These are phyloP conservation scores for Siphlonurus alternatus DNA, from an alignment of 2,888 invertebrate species.

Conservation along the genomic window DNA sequence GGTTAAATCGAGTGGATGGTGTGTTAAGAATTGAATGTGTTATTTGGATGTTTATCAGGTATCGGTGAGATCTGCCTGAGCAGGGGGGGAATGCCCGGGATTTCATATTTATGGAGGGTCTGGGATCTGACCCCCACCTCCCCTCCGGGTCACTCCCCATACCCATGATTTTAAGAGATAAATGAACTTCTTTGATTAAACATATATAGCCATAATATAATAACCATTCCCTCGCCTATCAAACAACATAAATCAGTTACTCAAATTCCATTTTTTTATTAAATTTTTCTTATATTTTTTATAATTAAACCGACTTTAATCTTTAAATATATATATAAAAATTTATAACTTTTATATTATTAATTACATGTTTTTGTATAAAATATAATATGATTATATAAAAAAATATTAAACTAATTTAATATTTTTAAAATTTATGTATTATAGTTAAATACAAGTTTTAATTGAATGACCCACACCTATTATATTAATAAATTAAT, in stretches of 20 bases:
- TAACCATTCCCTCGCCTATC: neutral
- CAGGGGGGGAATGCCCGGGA: neutral
- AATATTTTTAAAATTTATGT: neutral
- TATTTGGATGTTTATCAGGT: neutral
- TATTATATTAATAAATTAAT: too few relatives aligned
- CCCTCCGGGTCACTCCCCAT: neutral
- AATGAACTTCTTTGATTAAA: neutral
- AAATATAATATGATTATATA: neutral
- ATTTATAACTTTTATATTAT: neutral
- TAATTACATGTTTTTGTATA: neutral
- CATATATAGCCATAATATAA: neutral
- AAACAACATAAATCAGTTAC: neutral
- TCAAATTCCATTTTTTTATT: neutral
- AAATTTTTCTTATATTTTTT: neutral
- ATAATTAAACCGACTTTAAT: neutral
- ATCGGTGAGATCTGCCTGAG: too few relatives aligned
- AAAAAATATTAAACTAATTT: neutral
- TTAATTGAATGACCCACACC: too few relatives aligned
- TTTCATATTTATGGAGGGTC: neutral
- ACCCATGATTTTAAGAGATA: neutral
- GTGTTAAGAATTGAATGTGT: too few relatives aligned
- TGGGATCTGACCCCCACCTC: neutral
- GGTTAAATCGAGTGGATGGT: too few relatives aligned
- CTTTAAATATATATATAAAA: neutral
- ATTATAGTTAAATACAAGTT: too few relatives aligned